These are phyloP conservation scores for Amphipyra tragopoginis DNA, from an alignment of 2,888 invertebrate species.

Conservation along the genomic window DNA sequence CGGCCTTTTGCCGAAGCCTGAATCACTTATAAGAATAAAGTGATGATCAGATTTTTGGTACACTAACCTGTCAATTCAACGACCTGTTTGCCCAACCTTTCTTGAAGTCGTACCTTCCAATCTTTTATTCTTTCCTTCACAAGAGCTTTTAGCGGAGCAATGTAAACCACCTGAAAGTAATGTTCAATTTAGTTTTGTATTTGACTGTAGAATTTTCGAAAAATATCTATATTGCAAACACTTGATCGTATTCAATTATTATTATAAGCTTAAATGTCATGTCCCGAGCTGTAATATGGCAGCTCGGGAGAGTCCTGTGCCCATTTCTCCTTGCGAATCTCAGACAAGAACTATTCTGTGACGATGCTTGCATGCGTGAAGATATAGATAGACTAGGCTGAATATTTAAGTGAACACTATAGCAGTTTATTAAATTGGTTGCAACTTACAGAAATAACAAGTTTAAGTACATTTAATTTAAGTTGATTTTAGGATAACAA, in stretches of 20 bases:
- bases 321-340: background rate
- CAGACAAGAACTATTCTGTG: too few species aligned
- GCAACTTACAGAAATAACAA: too few species aligned
- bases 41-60: background rate
- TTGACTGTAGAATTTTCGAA: too few species aligned
- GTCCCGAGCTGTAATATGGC: background rate
- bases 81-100: conserved; percentile 94
- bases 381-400: too few species aligned
- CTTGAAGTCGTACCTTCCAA: conserved; percentile 96
- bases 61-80: conserved; percentile 98
- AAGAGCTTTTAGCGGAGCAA: conserved; percentile 99
- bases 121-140: conserved; percentile 99
- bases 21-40: background rate
- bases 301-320: background rate
- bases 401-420: too few species aligned
- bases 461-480: too few species aligned
- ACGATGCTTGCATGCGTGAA: too few species aligned
- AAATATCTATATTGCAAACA: too few species aligned
- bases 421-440: too few species aligned
- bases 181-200: background rate
- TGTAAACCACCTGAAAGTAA: conserved; percentile 95
- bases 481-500: too few species aligned
- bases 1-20: background rate
- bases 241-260: too few species aligned
- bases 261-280: background rate